phyloP scores from a whole-genome alignment of 2,888 invertebrate genomes.

The Ctenicera cuprea region DNA sequence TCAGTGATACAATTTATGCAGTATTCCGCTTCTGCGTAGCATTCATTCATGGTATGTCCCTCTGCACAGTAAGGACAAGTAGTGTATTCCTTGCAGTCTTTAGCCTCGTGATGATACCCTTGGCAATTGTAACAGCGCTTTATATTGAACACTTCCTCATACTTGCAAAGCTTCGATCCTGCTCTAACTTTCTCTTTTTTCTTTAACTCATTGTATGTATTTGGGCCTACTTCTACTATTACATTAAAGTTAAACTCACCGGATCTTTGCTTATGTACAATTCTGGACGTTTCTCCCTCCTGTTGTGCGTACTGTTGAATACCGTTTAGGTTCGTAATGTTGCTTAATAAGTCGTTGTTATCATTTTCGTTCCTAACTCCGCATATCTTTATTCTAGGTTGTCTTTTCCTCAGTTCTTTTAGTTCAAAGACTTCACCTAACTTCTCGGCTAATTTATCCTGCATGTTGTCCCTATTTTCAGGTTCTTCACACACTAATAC shows the following conservation, averaged over 20 bases:
- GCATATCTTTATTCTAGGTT: conserved; percentile 10
- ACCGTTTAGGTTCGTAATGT: too few relatives aligned
- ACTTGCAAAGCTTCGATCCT: background rate
- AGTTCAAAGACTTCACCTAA: background rate
- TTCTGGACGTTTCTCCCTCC: conserved; percentile 2
- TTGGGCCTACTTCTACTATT: conserved; percentile 10
- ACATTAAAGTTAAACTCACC: conserved; percentile 4
- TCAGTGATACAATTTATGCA: too few relatives aligned
- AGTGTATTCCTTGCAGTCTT: too few relatives aligned
- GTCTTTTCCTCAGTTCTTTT: background rate
- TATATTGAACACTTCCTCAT: too few relatives aligned
- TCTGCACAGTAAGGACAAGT: too few relatives aligned
- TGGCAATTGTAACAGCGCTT: too few relatives aligned
- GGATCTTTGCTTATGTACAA: conserved; percentile 5
- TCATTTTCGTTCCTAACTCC: background rate
- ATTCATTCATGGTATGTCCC: too few relatives aligned
- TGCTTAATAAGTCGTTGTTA: too few relatives aligned
- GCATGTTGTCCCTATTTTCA: background rate
- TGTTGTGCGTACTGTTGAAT: conserved; percentile 2
- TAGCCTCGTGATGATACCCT: too few relatives aligned
- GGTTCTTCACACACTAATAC: conserved; percentile 3
- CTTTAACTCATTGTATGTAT: background rate
- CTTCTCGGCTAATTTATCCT: background rate
- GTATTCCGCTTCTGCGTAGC: too few relatives aligned
- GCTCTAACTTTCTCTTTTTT: conserved; percentile 3